A percentile compares a stretch with the other conserved stretches of the same genome.
phyloP scores from a whole-genome alignment of 2,888 invertebrate species.

The Onchidella celtica region DNA sequence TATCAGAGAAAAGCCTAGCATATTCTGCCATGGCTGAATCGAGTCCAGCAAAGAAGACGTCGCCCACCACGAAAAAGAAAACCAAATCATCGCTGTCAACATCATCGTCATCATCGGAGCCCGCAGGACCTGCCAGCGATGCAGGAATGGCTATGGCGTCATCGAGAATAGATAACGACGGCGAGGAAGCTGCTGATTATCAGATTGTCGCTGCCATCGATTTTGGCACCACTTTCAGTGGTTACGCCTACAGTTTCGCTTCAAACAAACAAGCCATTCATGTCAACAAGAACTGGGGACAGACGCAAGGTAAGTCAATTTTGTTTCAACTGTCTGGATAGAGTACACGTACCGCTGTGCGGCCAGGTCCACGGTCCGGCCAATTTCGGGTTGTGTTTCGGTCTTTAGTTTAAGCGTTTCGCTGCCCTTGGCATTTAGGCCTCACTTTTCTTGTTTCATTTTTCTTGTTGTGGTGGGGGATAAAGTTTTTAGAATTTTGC shows the following conservation, averaged over 20 bases:
- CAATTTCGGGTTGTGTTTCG: no score
- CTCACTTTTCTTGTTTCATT: no score
- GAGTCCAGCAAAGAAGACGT: slow-evolving; percentile 1
- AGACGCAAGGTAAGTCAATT: slow-evolving; percentile 62
- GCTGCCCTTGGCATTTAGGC: no score
- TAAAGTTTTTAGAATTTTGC: no score
- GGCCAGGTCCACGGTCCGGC: no score
- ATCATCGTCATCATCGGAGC: not conserved
- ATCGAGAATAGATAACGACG: slow-evolving; percentile 37
- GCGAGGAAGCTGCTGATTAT: slow-evolving; percentile 59
- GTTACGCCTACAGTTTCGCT: slow-evolving; percentile 74
- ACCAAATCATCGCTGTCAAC: not conserved
- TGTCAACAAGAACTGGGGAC: slow-evolving; percentile 76
- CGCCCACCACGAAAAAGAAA: slow-evolving; percentile 10
- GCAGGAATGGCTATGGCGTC: slow-evolving; percentile 47
- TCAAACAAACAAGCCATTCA: slow-evolving; percentile 70
- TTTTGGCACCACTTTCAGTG: slow-evolving; percentile 75
- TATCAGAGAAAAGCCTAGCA: not conserved
- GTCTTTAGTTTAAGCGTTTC: no score
- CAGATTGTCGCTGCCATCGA: slow-evolving; percentile 75
- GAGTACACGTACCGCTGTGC: no score
- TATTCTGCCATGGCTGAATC: slow-evolving; percentile 32
- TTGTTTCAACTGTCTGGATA: not conserved
- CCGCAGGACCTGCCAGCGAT: slow-evolving; percentile 21
- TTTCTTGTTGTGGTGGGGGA: no score